Conservation (phyloP, 2,113 vertebrate species). For the Cyanoderma ruficeps region DNA sequence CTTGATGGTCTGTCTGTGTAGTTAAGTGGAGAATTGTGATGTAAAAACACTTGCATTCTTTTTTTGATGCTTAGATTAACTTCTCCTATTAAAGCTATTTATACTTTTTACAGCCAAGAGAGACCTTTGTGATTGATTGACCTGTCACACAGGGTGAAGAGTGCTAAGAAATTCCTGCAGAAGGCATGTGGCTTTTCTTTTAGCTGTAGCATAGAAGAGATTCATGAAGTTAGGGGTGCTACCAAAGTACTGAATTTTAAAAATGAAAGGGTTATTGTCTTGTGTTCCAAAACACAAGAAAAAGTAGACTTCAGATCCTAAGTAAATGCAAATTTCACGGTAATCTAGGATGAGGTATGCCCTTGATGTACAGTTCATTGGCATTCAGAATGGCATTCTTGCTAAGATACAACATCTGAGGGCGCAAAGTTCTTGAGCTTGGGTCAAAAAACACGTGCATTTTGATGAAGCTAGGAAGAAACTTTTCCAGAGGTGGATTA, state of each 20-base stretch:
- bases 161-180: background rate
- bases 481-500: background rate
- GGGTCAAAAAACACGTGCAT: background rate
- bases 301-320: background rate
- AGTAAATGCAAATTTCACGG: background rate
- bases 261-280: background rate
- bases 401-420: background rate
- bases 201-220: background rate
- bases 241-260: background rate
- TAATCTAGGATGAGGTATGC: accelerated
- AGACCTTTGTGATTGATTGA: background rate
- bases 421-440: background rate
- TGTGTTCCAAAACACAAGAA: background rate
- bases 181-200: background rate
- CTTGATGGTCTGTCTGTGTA: background rate
- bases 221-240: background rate
- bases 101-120: background rate
- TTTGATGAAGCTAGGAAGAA: background rate
- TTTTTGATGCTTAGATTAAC: background rate
- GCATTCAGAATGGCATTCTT: background rate
- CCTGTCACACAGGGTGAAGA: background rate
- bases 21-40: background rate
- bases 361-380: background rate
- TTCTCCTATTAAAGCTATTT: background rate
- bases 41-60: background rate